Percentiles rank a stretch among this genome's conserved stretches.
These are phyloP conservation scores for Laothoe populi DNA, from an alignment of 2,888 invertebrate genomes.

Conservation along the genomic window DNA sequence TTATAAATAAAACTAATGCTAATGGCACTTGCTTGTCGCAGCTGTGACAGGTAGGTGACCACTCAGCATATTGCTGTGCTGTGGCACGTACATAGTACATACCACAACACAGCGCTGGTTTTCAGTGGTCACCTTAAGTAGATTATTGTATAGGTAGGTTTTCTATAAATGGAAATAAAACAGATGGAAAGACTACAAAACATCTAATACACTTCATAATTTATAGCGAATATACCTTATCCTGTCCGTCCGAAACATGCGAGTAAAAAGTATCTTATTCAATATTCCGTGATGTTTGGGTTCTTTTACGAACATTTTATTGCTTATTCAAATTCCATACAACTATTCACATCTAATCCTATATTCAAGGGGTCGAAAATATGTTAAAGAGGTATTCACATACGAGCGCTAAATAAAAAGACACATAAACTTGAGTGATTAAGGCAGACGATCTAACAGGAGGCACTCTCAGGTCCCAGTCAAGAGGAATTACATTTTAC, in stretches of 20 bases:
- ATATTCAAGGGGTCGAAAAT: slow-evolving; percentile 17
- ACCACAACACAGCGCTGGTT: too few relatives aligned
- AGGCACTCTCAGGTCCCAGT: slow-evolving; percentile 56
- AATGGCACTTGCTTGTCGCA: too few relatives aligned
- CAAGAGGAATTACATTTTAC: slow-evolving; percentile 66
- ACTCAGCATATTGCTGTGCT: too few relatives aligned
- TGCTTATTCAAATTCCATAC: slow-evolving; percentile 32
- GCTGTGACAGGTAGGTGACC: too few relatives aligned
- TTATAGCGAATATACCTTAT: slow-evolving; percentile 3
- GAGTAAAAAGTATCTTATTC: slow-evolving; percentile 18
- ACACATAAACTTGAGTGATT: slow-evolving; percentile 77
- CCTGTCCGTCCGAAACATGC: slow-evolving; percentile 11
- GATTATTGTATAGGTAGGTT: too few relatives aligned
- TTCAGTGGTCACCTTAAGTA: too few relatives aligned
- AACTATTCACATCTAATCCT: slow-evolving; percentile 15
- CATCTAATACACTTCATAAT: background rate
- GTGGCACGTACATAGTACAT: too few relatives aligned
- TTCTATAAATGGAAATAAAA: background rate
- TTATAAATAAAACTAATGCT: too few relatives aligned
- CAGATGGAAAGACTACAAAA: background rate
- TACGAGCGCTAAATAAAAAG: slow-evolving; percentile 54
- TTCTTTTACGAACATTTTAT: slow-evolving; percentile 41
- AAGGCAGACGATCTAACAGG: slow-evolving; percentile 70
- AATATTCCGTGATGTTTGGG: slow-evolving; percentile 23
- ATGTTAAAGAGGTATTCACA: slow-evolving; percentile 34